These are phyloP conservation scores for Nyctibius grandis DNA, from an alignment of 2,797 vertebrate species.

Conservation along the genomic window DNA sequence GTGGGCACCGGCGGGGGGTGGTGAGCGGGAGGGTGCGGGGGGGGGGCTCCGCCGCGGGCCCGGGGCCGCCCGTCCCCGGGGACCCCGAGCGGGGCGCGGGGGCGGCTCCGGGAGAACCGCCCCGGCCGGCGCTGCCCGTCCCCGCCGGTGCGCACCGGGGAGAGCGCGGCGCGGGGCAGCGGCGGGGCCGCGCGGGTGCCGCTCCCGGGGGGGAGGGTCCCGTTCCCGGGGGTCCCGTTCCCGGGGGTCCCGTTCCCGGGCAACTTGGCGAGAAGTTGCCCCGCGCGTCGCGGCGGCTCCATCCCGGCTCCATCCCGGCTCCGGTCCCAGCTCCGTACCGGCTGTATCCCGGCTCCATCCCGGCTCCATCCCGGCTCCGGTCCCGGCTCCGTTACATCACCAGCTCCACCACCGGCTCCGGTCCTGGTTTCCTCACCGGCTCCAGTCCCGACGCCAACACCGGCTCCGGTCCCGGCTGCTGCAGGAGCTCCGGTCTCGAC, in stretches of 20 bases:
- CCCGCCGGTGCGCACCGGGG: background rate
- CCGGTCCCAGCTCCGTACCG: background rate
- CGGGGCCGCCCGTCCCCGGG: background rate
- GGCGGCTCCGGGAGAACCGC: background rate
- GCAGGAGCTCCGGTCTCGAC: too few species aligned
- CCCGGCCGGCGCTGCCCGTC: background rate
- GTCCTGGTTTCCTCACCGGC: background rate
- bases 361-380: background rate
- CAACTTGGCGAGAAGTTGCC: constrained; percentile 21
- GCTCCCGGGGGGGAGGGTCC: background rate
- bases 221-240: background rate
- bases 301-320: background rate
- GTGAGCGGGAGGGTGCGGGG: too few species aligned
- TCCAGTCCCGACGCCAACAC: too few species aligned
- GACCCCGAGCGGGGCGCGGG: background rate
- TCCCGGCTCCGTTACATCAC: too few species aligned
- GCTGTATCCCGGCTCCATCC: background rate
- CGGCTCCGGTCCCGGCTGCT: background rate
- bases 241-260: background rate
- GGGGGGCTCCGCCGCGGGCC: background rate
- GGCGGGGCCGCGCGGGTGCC: background rate
- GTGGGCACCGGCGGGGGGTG: background rate
- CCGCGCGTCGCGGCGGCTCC: background rate
- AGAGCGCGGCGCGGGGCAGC: background rate
- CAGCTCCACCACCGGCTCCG: too few species aligned